Percentiles rank a stretch among this genome's conserved stretches.
Conservation (phyloP, 2,888 invertebrate species). For the Drosophila ustulata region DNA sequence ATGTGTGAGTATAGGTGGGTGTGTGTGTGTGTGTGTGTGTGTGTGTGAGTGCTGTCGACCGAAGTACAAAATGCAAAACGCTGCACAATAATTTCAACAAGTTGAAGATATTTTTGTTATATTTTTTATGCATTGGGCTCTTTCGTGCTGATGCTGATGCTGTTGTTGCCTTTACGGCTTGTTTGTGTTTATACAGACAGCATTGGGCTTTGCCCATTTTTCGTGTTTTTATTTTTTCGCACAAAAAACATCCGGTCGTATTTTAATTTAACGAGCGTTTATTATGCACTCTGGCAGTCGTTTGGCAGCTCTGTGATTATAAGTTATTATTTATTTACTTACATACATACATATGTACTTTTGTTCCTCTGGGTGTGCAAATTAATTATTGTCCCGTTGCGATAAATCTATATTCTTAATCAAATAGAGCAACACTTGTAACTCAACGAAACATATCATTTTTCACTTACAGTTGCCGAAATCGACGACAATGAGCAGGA, state of each 20-base stretch:
- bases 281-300: conserved; percentile 61
- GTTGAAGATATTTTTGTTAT: conserved; percentile 48
- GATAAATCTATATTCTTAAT: neutral
- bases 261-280: conserved; percentile 80
- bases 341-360: neutral
- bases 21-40: conserved; percentile 9
- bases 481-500: conserved; percentile 29
- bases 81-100: conserved; percentile 63
- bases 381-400: neutral
- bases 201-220: conserved; percentile 48
- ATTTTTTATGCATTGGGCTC: conserved; percentile 23
- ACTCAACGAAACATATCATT: conserved; percentile 22
- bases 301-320: conserved; percentile 42
- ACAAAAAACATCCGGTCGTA: conserved; percentile 83
- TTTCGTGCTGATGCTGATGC: conserved; percentile 40
- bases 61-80: conserved; percentile 58
- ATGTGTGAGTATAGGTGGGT: conserved; percentile 13
- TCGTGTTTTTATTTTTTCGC: conserved; percentile 50
- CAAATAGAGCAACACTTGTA: conserved; percentile 22
- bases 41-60: conserved; percentile 27
- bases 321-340: conserved; percentile 64
- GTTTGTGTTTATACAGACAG: conserved; percentile 55
- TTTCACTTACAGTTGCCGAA: conserved; percentile 16
- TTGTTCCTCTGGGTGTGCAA: neutral
- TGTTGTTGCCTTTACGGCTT: conserved; percentile 19